A percentile compares a stretch with the other conserved stretches of the same genome.
Evolutionary conservation across 2,888 invertebrate genomes (phyloP).

Genomic region (Thyatira batis): DNA sequence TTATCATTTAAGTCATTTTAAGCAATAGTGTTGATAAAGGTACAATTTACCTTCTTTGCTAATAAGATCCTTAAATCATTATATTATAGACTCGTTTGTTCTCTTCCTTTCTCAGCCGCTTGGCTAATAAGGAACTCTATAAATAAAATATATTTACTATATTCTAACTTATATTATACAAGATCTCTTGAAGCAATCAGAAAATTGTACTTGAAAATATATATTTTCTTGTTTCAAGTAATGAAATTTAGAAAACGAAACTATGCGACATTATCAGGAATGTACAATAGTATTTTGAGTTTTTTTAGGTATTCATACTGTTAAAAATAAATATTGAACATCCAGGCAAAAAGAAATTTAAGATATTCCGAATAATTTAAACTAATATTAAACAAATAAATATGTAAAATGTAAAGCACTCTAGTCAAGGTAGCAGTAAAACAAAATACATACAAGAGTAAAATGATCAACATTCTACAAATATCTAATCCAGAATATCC

Average conservation of each 20-base stretch:
- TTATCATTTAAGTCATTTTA: background rate
- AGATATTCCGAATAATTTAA: conserved; percentile 25
- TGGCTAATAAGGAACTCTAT: conserved; percentile 40
- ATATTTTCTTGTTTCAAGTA: conserved; percentile 33
- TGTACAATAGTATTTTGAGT: conserved; percentile 40
- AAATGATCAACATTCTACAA: conserved; percentile 50
- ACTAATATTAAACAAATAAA: conserved; percentile 36
- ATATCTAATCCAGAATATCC: conserved; percentile 16
- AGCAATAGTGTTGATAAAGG: background rate
- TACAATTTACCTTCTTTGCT: background rate
- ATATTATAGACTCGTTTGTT: conserved; percentile 58
- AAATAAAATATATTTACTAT: conserved; percentile 50
- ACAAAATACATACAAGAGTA: conserved; percentile 35
- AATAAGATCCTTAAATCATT: conserved; percentile 19
- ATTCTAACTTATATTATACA: conserved; percentile 62
- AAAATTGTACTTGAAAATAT: conserved; percentile 72
- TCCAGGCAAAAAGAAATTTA: conserved; percentile 1
- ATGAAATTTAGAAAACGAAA: conserved; percentile 32
- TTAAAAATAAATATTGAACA: conserved; percentile 7
- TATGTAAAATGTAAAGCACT: conserved; percentile 40
- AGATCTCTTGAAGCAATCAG: conserved; percentile 63
- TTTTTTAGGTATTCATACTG: background rate
- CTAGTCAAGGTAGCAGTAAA: conserved; percentile 39
- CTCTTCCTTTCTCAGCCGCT: conserved; percentile 39
- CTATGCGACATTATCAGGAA: conserved; percentile 46